Conservation (phyloP, 1,140 invertebrate species). For the Temnothorax longispinosus region DNA sequence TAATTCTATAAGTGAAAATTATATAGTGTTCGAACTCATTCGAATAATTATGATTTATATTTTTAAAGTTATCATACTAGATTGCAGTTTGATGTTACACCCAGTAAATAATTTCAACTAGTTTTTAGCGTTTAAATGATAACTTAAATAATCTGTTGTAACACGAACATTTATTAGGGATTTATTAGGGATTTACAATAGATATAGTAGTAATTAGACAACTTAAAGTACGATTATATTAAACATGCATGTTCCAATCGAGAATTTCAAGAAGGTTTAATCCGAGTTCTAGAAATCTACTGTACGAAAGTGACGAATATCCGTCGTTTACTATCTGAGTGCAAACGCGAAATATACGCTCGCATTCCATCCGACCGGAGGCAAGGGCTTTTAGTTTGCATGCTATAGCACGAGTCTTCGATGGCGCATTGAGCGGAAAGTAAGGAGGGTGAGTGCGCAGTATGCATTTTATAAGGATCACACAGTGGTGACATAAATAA, state of each 20-base stretch:
- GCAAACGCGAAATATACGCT: slow-evolving; percentile 62
- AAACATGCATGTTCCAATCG: not conserved
- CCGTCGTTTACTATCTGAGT: slow-evolving; percentile 50
- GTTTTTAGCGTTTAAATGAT: not conserved
- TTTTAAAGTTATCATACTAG: not conserved
- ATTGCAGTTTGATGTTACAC: not conserved
- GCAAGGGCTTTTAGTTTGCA: slow-evolving; percentile 52
- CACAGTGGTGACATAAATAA: slow-evolving; percentile 48
- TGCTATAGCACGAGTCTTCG: slow-evolving; percentile 37
- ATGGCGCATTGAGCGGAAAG: slow-evolving; percentile 52
- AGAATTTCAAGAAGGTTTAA: not conserved
- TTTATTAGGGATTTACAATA: not conserved
- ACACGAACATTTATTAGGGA: not conserved
- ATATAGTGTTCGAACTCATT: not conserved
- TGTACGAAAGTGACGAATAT: slow-evolving; percentile 20
- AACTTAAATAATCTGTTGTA: not conserved
- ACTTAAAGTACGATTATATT: not conserved
- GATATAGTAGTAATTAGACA: not conserved
- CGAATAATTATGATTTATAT: not conserved
- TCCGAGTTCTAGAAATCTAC: not conserved
- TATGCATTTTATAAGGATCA: slow-evolving; percentile 57
- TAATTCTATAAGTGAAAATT: not conserved
- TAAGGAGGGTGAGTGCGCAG: slow-evolving; percentile 39
- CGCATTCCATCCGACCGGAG: slow-evolving; percentile 30
- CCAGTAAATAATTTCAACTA: not conserved